Percentiles rank a stretch among this genome's conserved stretches.
These are phyloP conservation scores for Rhinolophus ferrumequinum DNA, from an alignment of 2,113 vertebrate genomes.

Conservation along the genomic window DNA sequence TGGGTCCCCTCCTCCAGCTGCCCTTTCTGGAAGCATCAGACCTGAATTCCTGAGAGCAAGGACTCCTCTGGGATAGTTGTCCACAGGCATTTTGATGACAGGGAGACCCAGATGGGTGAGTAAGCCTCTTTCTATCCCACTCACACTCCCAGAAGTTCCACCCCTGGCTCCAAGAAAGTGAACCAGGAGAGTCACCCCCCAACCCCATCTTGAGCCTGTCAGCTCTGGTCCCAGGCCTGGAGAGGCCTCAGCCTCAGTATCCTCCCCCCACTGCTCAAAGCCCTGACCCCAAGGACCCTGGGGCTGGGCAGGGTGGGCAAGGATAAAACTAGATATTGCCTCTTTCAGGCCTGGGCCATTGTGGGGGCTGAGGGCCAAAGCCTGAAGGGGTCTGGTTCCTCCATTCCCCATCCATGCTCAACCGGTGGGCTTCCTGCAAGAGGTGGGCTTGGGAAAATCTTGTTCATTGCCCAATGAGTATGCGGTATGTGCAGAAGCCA, in stretches of 20 bases:
- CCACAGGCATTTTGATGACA: neutral
- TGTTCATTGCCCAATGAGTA: neutral
- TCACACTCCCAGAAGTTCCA: neutral
- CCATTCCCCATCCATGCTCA: neutral
- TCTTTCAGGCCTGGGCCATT: neutral
- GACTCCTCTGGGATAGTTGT: neutral
- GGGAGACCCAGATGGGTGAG: neutral
- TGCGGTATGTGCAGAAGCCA: neutral
- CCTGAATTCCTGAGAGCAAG: neutral
- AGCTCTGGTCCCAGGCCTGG: neutral
- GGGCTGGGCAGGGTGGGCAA: neutral
- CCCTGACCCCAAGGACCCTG: neutral
- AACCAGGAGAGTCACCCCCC: neutral
- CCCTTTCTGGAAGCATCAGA: neutral
- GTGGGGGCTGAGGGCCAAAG: neutral
- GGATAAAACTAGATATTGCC: neutral
- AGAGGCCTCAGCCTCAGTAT: neutral
- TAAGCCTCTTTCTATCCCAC: neutral
- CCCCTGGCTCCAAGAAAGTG: neutral
- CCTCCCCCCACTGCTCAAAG: neutral
- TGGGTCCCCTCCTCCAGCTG: neutral
- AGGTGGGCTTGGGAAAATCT: neutral
- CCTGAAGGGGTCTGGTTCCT: neutral
- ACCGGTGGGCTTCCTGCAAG: neutral
- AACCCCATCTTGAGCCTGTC: neutral